Base-by-base conservation (phyloP, 2,113 vertebrate genomes). In the Chionis minor region DNA sequence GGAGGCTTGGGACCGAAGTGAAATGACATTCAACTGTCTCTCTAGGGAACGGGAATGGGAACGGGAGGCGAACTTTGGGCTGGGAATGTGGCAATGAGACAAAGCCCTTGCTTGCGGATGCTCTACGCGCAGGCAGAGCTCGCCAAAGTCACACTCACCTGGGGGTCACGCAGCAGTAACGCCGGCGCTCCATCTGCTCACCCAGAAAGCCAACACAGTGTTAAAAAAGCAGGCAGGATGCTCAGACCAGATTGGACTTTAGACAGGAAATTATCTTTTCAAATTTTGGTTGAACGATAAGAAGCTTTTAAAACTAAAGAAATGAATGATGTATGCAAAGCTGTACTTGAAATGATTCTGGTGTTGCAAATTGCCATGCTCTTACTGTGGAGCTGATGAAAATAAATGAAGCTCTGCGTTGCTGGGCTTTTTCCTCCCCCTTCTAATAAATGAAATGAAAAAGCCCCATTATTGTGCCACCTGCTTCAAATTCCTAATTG, bases 401-500 rank as follows among this genome's bases (percentile, higher is more conserved):
- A 98, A 98, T 97, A 98, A 98, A 98, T 97, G 97, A 97, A 98
- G 97, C 98, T 97, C 97, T 91, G 91, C 90, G 62, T 95, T 95
- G 94, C 93, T 93, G 94, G 92, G 95, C 92, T 97, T 94, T 91
- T 95, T 94, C 85, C 80, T 85, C 96, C 94, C 96, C 90, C 94
- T 97, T 88, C 96, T 98, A 98, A 98, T 98, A 98, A 98, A 97
- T 97, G 96, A 98, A 98, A 98, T 98, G 97, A 97, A 97, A 98
- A 98, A 97, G 95, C 95, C 93, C 91, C 97, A 98, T 98, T 98
- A 98, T 98, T 97, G 97, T 96, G 97, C 98, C 98, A 98, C 98
- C 98, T 98, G 98, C 98, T 98, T 98, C 98, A 98, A 98, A 98
- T 98, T 98, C 98, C 97, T 98, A 98, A 98, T 97, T 98, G 98